Base-by-base conservation (phyloP, 2,797 vertebrate genomes). In the Amphiprion clarkii region DNA sequence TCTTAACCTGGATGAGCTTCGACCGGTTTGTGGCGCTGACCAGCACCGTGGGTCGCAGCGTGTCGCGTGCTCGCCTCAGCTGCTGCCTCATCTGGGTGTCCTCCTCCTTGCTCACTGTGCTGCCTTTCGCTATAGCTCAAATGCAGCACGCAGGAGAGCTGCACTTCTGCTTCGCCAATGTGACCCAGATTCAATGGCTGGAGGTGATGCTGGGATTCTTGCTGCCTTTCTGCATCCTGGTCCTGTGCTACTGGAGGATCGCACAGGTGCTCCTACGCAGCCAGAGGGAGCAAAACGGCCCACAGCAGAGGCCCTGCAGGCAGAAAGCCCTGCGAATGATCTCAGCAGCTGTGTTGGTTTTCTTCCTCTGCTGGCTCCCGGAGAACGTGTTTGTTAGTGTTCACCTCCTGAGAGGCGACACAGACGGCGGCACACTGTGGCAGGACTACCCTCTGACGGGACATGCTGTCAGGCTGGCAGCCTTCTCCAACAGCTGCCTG, bases 1-100 rank as follows among this genome's bases (percentile, higher is more conserved):
- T 97, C 88, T 92, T 98, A 60, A 97, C 97, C 4, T 98, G 97
- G 97, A 98, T 98, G 97, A 98, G 97, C 90, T 95, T 97, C 1
- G 97, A 98, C 92, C 95, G 97, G 44, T 98, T 96, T 49, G 82
- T 97, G 0, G 96, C 94, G 0, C 93, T 98, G 88, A 96, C 96
- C 0, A 90, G 93, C 75, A 88, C 94, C 8, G 91, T 95, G 85
- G 93, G 93, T 46, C 94, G 92, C 63, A 92, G 95, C 0, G 89
- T 97, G 66, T 46, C 74, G 0, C 93, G 88, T 0, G 95, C 96
- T 0, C 83, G 95, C 14, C 67, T 97, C 72, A 97, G 95, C 92
- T 98, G 97, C 1, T 95, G 93, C 64, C 94, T 97, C 79, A 96
- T 98, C 85, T 98, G 97, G 97, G 88, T 86, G 86, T 95, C 93